Percentiles rank a stretch among this genome's conserved stretches.
Evolutionary conservation across 2,797 vertebrate genomes (phyloP).

Genomic region (Sebastes wilsoni): DNA sequence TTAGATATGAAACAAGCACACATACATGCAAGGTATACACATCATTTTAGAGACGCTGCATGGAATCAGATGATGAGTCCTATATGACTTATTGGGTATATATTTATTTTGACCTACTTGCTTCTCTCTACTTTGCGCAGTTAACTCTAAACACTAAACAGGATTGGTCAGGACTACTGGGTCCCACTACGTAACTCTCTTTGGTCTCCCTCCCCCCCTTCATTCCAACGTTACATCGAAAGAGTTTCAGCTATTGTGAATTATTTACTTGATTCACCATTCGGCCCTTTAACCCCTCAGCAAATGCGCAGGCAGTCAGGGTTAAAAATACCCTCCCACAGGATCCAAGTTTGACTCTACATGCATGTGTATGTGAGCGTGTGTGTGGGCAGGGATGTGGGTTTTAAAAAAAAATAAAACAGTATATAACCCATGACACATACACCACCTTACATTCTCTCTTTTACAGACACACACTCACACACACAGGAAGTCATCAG

Average conservation of each 20-base stretch:
- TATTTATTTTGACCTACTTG: constrained; percentile 25
- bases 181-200: constrained; percentile 45
- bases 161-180: constrained; percentile 27
- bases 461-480: neutral
- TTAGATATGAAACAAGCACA: neutral
- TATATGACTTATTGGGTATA: neutral
- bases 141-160: constrained; percentile 20
- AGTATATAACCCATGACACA: constrained; percentile 55
- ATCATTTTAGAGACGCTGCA: neutral
- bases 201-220: constrained; percentile 58
- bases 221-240: constrained; percentile 79
- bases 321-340: constrained; percentile 80
- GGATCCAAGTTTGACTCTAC: constrained; percentile 60
- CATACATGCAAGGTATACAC: neutral
- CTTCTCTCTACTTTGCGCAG: constrained; percentile 15
- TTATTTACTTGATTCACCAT: constrained; percentile 84
- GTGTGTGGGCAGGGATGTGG: constrained; percentile 33
- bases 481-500: constrained; percentile 58
- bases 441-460: constrained; percentile 27
- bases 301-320: constrained; percentile 75
- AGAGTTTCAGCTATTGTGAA: constrained; percentile 86
- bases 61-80: neutral
- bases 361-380: constrained; percentile 34
- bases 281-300: constrained; percentile 80
- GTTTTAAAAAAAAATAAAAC: constrained; percentile 54